Percentiles rank a stretch among this genome's conserved stretches.
Evolutionary conservation across 2,888 invertebrate species (phyloP).

Genomic region (Mesochorus sp.): DNA sequence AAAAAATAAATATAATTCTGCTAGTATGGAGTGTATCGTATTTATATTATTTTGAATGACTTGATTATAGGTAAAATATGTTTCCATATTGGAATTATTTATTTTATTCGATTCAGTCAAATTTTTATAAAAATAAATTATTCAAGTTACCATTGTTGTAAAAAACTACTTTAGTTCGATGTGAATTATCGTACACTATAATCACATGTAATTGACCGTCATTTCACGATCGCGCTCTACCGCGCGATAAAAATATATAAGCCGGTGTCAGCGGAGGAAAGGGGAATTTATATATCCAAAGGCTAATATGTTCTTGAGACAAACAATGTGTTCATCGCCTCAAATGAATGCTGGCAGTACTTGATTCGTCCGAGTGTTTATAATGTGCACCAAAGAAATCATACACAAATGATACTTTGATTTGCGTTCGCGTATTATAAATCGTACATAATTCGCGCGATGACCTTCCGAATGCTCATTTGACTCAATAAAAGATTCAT

Average conservation of each 20-base stretch:
- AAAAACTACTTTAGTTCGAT: too few relatives aligned
- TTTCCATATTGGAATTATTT: too few relatives aligned
- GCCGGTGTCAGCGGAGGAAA: background rate
- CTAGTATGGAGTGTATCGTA: too few relatives aligned
- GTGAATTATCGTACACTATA: too few relatives aligned
- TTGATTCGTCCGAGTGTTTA: background rate
- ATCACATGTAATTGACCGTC: conserved; percentile 35
- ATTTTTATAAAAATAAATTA: too few relatives aligned
- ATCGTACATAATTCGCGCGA: conserved; percentile 39
- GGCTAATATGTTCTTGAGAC: conserved; percentile 39
- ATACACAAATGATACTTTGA: background rate
- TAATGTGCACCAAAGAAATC: conserved; percentile 24
- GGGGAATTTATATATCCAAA: conserved; percentile 10
- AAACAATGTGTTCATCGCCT: conserved; percentile 60
- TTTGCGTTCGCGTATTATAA: background rate
- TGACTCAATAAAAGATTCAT: background rate
- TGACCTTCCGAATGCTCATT: conserved; percentile 37
- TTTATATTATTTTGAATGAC: too few relatives aligned
- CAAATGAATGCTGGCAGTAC: conserved; percentile 24
- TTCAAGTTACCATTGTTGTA: conserved; percentile 12
- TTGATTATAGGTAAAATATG: too few relatives aligned
- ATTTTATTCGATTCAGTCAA: too few relatives aligned
- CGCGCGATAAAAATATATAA: background rate
- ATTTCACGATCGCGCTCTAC: conserved; percentile 13
- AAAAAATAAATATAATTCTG: too few relatives aligned